Percentiles rank a stretch among this genome's conserved stretches.
phyloP scores from a whole-genome alignment of 2,113 vertebrate species.

The Henicopernis longicauda region DNA sequence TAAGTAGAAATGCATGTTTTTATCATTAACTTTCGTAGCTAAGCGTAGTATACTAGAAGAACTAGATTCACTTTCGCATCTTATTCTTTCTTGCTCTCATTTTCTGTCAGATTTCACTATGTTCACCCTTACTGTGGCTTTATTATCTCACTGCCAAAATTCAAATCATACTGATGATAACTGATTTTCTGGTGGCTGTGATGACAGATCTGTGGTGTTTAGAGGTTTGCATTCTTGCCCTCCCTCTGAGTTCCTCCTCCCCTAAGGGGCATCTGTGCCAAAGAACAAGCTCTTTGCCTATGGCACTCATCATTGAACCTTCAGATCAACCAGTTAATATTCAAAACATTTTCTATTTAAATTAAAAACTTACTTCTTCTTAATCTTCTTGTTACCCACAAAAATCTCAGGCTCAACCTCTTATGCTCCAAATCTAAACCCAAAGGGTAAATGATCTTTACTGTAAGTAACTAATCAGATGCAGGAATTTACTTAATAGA shows the following conservation, averaged over 20 bases:
- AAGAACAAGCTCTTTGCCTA: conserved; percentile 38
- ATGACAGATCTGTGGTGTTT: conserved; percentile 51
- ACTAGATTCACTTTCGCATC: not conserved
- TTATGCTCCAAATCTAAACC: conserved; percentile 13
- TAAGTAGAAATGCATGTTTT: not conserved
- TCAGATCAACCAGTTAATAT: conserved; percentile 54
- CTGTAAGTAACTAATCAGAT: conserved; percentile 50
- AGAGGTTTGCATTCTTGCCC: conserved; percentile 44
- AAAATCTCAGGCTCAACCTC: conserved; percentile 41
- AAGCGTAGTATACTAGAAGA: not conserved
- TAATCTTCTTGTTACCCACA: not conserved
- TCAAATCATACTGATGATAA: conserved; percentile 21
- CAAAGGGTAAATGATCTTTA: conserved; percentile 32
- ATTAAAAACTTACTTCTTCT: conserved; percentile 54
- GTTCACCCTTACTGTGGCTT: not conserved
- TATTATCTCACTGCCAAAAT: not conserved
- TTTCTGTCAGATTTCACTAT: not conserved
- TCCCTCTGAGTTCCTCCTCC: conserved; percentile 38
- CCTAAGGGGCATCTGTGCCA: not conserved
- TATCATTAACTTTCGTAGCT: not conserved
- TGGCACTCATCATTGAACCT: not conserved
- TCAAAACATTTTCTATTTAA: conserved; percentile 64
- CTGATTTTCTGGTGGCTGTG: conserved; percentile 41
- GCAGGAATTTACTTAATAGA: conserved; percentile 52
- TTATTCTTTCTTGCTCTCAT: not conserved